Conservation (phyloP, 2,113 vertebrate genomes). For the Caloenas nicobarica region DNA sequence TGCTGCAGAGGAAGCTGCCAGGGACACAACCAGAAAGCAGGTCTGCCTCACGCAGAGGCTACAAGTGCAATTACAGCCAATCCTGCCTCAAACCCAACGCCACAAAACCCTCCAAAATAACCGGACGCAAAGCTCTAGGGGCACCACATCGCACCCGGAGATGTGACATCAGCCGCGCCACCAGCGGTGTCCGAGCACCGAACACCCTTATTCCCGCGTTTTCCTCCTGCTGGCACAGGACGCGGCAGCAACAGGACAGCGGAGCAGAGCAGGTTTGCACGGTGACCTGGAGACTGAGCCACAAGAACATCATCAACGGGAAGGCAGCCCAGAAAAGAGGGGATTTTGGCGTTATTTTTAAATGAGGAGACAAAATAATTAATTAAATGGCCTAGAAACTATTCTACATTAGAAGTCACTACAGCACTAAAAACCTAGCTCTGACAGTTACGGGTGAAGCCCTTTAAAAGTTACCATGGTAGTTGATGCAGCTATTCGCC, state of each 20-base stretch:
- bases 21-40: not conserved
- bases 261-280: accelerated
- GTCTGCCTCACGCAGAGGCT: not conserved
- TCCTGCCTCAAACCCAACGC: accelerated
- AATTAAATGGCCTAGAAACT: conserved; percentile 48
- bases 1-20: conserved; percentile 24
- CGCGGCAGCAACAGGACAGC: not conserved
- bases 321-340: not conserved
- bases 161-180: not conserved
- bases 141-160: not conserved
- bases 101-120: not conserved
- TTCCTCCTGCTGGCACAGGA: not conserved
- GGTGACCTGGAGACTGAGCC: not conserved
- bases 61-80: not conserved
- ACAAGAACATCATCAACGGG: not conserved
- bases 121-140: accelerated
- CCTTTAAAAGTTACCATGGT: conserved; percentile 65
- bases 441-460: conserved; percentile 55
- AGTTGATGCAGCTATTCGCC: conserved; percentile 53
- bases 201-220: accelerated
- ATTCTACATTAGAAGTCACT: conserved; percentile 32
- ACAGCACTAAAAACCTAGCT: conserved; percentile 4
- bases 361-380: not conserved
- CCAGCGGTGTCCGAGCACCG: accelerated
- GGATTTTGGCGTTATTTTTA: not conserved